These are phyloP conservation scores for Hemaris fuciformis DNA, from an alignment of 2,888 invertebrate species.

Conservation along the genomic window DNA sequence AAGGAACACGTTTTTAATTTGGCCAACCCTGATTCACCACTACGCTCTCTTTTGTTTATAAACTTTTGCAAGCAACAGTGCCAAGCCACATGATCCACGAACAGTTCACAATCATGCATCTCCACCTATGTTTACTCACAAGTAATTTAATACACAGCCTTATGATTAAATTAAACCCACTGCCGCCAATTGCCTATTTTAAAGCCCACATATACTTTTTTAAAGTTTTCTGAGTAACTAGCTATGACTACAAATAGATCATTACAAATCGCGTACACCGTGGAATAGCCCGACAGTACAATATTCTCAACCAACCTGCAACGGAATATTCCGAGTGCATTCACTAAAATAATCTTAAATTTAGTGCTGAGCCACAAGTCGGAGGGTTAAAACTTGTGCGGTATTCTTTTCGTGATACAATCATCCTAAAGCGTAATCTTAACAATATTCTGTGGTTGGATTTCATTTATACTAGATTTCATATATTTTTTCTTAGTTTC, in stretches of 20 bases:
- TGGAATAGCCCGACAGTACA: not conserved
- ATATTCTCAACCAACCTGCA: not conserved
- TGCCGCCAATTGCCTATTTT: conserved; percentile 58
- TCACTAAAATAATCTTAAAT: not conserved
- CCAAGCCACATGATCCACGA: conserved; percentile 34
- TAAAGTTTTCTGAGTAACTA: conserved; percentile 37
- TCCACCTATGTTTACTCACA: conserved; percentile 59
- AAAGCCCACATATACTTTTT: conserved; percentile 47
- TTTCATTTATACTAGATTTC: too few relatives aligned
- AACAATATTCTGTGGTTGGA: too few relatives aligned
- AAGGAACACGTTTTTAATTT: not conserved
- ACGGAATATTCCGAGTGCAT: too few relatives aligned
- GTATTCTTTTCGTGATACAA: too few relatives aligned
- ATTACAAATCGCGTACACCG: conserved; percentile 15
- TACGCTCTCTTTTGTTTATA: conserved; percentile 4
- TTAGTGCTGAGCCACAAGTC: not conserved
- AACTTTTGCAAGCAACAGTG: conserved; percentile 16
- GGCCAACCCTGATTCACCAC: not conserved
- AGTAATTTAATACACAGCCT: conserved; percentile 73
- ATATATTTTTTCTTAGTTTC: too few relatives aligned
- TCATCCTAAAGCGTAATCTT: too few relatives aligned
- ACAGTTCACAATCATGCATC: conserved; percentile 51
- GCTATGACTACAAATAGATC: conserved; percentile 48
- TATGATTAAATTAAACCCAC: conserved; percentile 67
- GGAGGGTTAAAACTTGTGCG: too few relatives aligned